Evolutionary conservation across 2,113 vertebrate genomes (phyloP).

Genomic region (Pelobates fuscus): DNA sequence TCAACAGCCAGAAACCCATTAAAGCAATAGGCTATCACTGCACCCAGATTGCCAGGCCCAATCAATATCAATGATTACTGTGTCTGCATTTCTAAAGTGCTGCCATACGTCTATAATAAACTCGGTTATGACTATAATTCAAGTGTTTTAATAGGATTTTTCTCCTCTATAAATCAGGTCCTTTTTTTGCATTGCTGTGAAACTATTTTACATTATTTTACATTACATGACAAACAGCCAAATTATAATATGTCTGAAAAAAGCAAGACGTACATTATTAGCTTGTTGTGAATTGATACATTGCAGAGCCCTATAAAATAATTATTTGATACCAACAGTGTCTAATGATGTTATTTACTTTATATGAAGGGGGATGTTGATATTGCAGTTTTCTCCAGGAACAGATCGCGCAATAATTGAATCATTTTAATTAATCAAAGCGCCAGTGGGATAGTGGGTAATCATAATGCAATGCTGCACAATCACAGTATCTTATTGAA

Average conservation of each 20-base stretch:
- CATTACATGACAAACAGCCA: neutral
- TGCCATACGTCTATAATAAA: neutral
- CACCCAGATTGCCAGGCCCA: no score
- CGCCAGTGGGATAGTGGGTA: slow-evolving; percentile 25
- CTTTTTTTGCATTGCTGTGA: no score
- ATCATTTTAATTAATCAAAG: slow-evolving; percentile 39
- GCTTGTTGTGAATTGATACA: slow-evolving; percentile 24
- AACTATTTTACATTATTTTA: no score
- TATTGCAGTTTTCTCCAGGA: neutral
- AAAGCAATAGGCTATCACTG: no score
- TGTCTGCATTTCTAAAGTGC: neutral
- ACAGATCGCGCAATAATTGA: slow-evolving; percentile 21
- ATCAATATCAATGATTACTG: no score
- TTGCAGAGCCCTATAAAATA: slow-evolving; percentile 3
- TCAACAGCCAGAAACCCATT: no score
- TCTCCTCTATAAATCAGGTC: neutral
- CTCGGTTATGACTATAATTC: neutral
- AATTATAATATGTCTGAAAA: neutral
- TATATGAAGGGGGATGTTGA: slow-evolving; percentile 2
- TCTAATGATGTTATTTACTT: slow-evolving; percentile 33
- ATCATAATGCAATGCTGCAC: slow-evolving; percentile 15
- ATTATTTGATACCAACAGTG: slow-evolving; percentile 2
- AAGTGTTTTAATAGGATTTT: neutral
- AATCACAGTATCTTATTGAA: slow-evolving; percentile 27
- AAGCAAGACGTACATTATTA: slow-evolving; percentile 6